Evolutionary conservation across 2,888 invertebrate genomes (phyloP), one percentile per base, ranked within the genome.

Genomic region (Pycnomerus fuliginosus): DNA sequence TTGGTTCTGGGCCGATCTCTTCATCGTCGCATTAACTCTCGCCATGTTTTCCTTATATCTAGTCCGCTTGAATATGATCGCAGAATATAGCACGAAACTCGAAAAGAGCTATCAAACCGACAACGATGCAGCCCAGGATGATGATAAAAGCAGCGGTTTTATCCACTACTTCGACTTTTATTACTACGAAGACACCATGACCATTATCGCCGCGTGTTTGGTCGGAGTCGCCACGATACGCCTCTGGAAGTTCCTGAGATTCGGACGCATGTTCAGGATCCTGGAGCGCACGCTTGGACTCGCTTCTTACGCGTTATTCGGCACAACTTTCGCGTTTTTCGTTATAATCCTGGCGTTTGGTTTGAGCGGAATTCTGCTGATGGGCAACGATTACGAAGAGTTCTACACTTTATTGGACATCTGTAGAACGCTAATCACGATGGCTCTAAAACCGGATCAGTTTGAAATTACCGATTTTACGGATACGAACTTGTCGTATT

Each of bases 231-330:
- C 65, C 1, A 67, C 65, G 2, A 34, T 67, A 3, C 55, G 66
- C 7, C 39, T 66, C 0, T 67, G 67, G 67, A 64, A 63, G 27
- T 25, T 67, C 34, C 42, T 67, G 11, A 52, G 64, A 38, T 65
- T 62, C 41, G 45, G 61, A 24, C 24, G 52, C 1, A 60, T 66
- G 16, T 62, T 67, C 37, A 52, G 48, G 41, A 41, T 64, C 10
- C 56, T 58, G 4, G 67, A 67, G 38, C 56, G 56, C 41, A 65
- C 65, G 8, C 36, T 67, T n/a, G n/a, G n/a, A n/a, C n/a, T n/a
- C 4, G 8, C 36, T 3, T 35, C 55, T 2, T 50, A 58, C 1
- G 23, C 41, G 1, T n/a, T n/a, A n/a, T n/a, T n/a, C n/a, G 15
- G 24, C 3, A 48, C 60, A 5, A 24, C 64, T 12, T 31, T 60